phyloP scores from a whole-genome alignment of 1,140 invertebrate species.

The Euborellia annulipes region DNA sequence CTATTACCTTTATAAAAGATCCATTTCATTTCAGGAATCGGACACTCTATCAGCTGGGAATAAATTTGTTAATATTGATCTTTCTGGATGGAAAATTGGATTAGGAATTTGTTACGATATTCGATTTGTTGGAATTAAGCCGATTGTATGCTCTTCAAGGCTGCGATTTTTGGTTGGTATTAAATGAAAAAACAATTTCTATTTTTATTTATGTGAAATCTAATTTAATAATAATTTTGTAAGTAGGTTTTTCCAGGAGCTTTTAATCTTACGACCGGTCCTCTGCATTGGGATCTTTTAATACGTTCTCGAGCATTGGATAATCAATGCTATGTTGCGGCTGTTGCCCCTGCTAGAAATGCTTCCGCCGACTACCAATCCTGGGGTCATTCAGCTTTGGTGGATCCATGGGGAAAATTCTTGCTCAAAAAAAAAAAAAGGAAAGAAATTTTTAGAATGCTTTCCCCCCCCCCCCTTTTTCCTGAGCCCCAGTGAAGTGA shows the following conservation, averaged over 20 bases:
- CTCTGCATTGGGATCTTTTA: slow-evolving; percentile 80
- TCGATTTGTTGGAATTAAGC: slow-evolving; percentile 78
- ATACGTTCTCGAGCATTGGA: slow-evolving; percentile 66
- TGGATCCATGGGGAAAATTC: slow-evolving; percentile 79
- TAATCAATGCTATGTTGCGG: slow-evolving; percentile 66
- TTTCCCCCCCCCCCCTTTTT: no score
- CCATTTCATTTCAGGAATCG: slow-evolving; percentile 91
- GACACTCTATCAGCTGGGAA: slow-evolving; percentile 64
- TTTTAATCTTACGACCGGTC: slow-evolving; percentile 92
- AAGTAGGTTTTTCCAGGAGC: slow-evolving; percentile 81
- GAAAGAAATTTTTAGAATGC: no score
- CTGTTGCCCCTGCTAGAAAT: slow-evolving; percentile 62
- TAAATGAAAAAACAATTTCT: no score
- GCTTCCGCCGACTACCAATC: slow-evolving; percentile 58
- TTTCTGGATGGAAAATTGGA: slow-evolving; percentile 62
- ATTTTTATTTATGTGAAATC: no score
- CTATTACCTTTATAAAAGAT: no score
- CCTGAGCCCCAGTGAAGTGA: no score
- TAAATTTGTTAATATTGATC: slow-evolving; percentile 55
- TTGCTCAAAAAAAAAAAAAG: no score
- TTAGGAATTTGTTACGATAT: slow-evolving; percentile 92
- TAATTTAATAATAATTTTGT: no score
- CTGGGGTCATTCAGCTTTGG: slow-evolving; percentile 74
- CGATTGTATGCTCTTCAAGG: slow-evolving; percentile 61
- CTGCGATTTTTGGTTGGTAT: slow-evolving; percentile 17